phyloP scores from a whole-genome alignment of 2,797 vertebrate species.

The Sebastiscus tertius region DNA sequence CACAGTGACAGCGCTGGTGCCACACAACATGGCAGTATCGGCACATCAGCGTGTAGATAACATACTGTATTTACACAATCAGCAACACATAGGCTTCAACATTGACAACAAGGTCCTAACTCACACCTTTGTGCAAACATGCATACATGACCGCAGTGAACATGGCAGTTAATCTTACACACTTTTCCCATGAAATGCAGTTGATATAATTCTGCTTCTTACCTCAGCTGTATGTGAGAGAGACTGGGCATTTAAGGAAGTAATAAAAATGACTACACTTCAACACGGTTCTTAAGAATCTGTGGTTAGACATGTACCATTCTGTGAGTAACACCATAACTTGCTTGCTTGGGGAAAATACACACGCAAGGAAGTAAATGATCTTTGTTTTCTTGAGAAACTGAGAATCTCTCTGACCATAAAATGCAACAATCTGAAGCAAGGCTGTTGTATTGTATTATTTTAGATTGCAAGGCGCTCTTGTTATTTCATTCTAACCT shows the following conservation, averaged over 20 bases:
- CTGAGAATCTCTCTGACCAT: background rate
- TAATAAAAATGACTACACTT: background rate
- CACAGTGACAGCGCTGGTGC: background rate
- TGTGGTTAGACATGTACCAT: background rate
- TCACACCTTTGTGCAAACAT: slow-evolving; percentile 48
- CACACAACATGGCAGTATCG: background rate
- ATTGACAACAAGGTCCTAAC: slow-evolving; percentile 51
- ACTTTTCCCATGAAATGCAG: background rate
- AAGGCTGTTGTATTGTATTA: background rate
- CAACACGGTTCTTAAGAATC: background rate
- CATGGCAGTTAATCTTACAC: background rate
- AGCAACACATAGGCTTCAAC: slow-evolving; percentile 18
- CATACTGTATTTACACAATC: background rate
- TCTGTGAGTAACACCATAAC: background rate
- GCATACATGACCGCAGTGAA: slow-evolving; percentile 11
- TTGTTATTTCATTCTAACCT: background rate
- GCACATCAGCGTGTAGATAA: background rate
- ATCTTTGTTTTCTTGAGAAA: background rate
- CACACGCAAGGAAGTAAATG: background rate
- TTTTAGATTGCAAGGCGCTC: background rate
- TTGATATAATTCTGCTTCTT: background rate
- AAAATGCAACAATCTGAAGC: background rate
- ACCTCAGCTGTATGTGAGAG: background rate
- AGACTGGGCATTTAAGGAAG: background rate
- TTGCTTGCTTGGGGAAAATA: background rate